Conservation (phyloP, 1,140 invertebrate genomes). For the Penaeus vannamei region DNA sequence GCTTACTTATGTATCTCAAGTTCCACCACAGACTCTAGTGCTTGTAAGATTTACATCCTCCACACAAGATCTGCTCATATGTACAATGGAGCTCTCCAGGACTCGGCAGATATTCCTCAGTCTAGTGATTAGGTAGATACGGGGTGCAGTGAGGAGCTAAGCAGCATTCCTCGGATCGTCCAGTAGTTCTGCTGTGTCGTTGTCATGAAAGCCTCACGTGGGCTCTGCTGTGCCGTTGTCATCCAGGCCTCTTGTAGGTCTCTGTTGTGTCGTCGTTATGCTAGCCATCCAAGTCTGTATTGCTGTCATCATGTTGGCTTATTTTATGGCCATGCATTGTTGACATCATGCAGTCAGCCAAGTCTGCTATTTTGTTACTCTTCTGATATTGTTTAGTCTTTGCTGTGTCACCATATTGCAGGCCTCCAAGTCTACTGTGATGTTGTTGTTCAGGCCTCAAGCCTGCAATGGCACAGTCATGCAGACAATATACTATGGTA, state of each 20-base stretch:
- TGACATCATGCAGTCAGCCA: constrained; percentile 18
- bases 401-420: constrained; percentile 24
- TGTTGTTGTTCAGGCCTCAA: constrained; percentile 34
- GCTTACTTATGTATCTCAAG: constrained; percentile 56
- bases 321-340: constrained; percentile 19
- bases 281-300: constrained; percentile 31
- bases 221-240: constrained; percentile 12
- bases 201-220: constrained; percentile 22
- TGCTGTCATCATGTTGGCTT: constrained; percentile 23
- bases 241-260: constrained; percentile 27
- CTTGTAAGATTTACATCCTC: constrained; percentile 55
- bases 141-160: constrained; percentile 31
- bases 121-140: constrained; percentile 51
- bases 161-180: neutral
- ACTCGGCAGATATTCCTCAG: constrained; percentile 56
- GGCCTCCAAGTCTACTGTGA: constrained; percentile 37
- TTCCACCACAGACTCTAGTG: constrained; percentile 56
- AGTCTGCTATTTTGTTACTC: constrained; percentile 30
- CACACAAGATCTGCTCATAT: constrained; percentile 52
- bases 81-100: constrained; percentile 58
- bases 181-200: constrained; percentile 41
- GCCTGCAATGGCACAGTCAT: neutral
- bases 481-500: constrained; percentile 26
- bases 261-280: constrained; percentile 33
- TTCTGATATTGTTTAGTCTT: constrained; percentile 27